phyloP scores from a whole-genome alignment of 1,140 invertebrate genomes.

The Octopus bimaculoides region DNA sequence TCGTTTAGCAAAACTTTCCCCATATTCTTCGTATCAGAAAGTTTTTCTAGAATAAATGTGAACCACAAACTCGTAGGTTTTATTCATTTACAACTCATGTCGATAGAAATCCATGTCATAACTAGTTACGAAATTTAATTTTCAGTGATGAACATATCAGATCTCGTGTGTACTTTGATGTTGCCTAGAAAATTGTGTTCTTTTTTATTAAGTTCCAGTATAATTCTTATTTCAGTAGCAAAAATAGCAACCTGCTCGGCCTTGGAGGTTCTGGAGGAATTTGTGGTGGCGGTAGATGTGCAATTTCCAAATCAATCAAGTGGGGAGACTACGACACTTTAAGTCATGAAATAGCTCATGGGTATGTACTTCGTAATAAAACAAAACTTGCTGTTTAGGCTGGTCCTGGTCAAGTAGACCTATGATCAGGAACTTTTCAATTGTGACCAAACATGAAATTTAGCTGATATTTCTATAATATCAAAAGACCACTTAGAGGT shows the following conservation, averaged over 20 bases:
- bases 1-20: too few relatives aligned
- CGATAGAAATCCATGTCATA: background rate
- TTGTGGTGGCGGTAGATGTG: background rate
- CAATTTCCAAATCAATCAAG: background rate
- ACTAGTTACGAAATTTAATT: background rate
- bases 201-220: background rate
- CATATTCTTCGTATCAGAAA: too few relatives aligned
- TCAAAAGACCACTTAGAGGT: too few relatives aligned
- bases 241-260: background rate
- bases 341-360: slow-evolving; percentile 1
- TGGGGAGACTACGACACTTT: background rate
- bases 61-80: background rate
- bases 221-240: background rate
- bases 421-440: too few relatives aligned
- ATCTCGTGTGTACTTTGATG: background rate
- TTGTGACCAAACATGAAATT: too few relatives aligned
- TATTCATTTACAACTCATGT: background rate
- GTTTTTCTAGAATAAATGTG: background rate
- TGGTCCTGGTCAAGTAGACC: too few relatives aligned
- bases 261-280: background rate
- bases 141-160: background rate
- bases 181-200: background rate
- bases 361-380: background rate
- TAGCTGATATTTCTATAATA: too few relatives aligned
- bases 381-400: too few relatives aligned